Conservation (phyloP, 2,113 vertebrate species). For the Aphyosemion australe region DNA sequence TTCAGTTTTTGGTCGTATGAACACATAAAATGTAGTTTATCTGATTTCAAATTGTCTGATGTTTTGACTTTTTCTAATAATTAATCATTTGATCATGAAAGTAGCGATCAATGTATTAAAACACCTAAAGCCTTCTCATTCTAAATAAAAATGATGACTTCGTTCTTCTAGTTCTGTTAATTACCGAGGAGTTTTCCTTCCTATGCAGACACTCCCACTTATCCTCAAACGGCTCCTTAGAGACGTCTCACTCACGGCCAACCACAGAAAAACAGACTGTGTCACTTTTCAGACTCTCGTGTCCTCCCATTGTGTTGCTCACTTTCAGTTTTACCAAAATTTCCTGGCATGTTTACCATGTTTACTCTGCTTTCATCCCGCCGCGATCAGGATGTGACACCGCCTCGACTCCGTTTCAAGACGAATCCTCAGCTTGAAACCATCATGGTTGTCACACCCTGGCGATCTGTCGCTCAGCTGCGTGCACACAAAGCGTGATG, state of each 20-base stretch:
- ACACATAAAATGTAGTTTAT: too few relatives aligned
- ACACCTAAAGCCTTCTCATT: too few relatives aligned
- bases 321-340: slow-evolving; percentile 64
- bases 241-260: slow-evolving; percentile 21
- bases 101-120: too few relatives aligned
- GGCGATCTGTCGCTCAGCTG: slow-evolving; percentile 72
- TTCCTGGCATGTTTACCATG: slow-evolving; percentile 72
- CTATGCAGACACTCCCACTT: not conserved
- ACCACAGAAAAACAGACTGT: slow-evolving; percentile 30
- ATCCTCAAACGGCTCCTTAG: not conserved
- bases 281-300: slow-evolving; percentile 38
- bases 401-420: slow-evolving; percentile 65
- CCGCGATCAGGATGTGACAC: slow-evolving; percentile 68
- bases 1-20: not conserved
- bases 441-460: slow-evolving; percentile 74
- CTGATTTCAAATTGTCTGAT: too few relatives aligned
- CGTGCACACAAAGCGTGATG: slow-evolving; percentile 63
- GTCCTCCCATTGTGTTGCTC: slow-evolving; percentile 46
- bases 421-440: slow-evolving; percentile 71
- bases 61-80: not conserved
- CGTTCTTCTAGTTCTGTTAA: not conserved
- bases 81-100: too few relatives aligned
- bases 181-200: not conserved
- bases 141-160: too few relatives aligned
- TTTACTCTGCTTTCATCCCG: slow-evolving; percentile 73